A percentile compares a stretch with the other conserved stretches of the same genome.
Evolutionary conservation across 2,113 vertebrate genomes (phyloP).

Genomic region (Seriola dumerili): DNA sequence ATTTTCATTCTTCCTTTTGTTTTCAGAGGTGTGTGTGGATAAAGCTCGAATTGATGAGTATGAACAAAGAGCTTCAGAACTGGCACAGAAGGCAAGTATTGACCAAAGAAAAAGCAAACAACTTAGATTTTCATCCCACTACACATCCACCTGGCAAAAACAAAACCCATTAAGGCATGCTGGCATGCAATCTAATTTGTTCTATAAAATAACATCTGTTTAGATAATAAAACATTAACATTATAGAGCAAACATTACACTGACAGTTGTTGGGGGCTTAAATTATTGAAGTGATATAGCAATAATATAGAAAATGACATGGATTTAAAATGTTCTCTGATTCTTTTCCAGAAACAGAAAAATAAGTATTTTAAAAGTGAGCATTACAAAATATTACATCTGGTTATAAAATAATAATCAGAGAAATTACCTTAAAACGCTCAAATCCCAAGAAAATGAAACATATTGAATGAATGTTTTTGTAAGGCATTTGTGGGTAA

Average conservation of each 20-base stretch:
- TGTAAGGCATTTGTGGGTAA: not conserved
- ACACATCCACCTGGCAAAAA: not conserved
- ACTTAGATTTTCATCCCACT: not conserved
- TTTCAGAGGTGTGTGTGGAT: slow-evolving; percentile 92
- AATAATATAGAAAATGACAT: not conserved
- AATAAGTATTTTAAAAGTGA: not conserved
- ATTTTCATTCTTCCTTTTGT: not conserved
- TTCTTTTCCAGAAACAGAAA: not conserved
- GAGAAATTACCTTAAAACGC: not conserved
- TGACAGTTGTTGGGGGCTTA: not conserved
- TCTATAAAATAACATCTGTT: slow-evolving; percentile 13
- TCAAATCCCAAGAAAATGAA: not conserved
- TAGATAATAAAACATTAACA: slow-evolving; percentile 11
- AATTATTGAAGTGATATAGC: not conserved
- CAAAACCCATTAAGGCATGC: not conserved
- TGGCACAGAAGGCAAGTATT: slow-evolving; percentile 90
- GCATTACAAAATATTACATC: not conserved
- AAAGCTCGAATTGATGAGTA: slow-evolving; percentile 91
- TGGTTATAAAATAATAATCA: slow-evolving; percentile 1
- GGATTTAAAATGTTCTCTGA: slow-evolving; percentile 11
- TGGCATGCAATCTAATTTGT: slow-evolving; percentile 14
- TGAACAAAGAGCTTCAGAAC: slow-evolving; percentile 90
- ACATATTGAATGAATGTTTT: not conserved
- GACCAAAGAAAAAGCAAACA: not conserved
- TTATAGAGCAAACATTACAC: not conserved